Base-by-base conservation (phyloP, 2,888 invertebrate species). In the Papilio gigon region DNA sequence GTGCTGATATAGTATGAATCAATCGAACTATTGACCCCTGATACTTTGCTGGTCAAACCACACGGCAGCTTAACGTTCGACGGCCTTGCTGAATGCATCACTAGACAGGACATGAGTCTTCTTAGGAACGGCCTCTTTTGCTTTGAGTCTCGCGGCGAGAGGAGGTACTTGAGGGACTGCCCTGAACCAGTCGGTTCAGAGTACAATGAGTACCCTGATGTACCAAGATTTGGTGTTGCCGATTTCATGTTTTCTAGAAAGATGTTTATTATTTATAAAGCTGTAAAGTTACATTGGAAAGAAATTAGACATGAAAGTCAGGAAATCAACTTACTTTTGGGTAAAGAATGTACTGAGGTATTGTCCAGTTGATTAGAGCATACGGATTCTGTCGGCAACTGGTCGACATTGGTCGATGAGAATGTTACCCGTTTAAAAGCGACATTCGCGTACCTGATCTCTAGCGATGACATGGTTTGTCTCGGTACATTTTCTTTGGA, bases 1-100 rank as follows among this genome's bases (percentile, higher is more conserved):
- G 87, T 84, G 71, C 80, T 89, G 33, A 90, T 84, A 68, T 88
- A 83, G 72, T 90, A 90, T 0, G 89, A 89, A 72, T 89, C 88
- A 20, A 86, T 71, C 0, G 90, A 85, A 71, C 82, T 87, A 25
- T 82, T 79, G 14, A 74, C 66, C 47, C 74, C 81, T 0, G 77
- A 73, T 5, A 74, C 33, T 14, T 76, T 74, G 2, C 69, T 71
- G 1, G 59, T 65, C 0, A 70, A 74, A 1, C 50, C 63, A 9
- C 37, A 67, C 0, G 75, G 71, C 14, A 80, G 50, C 66, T 83
- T 81, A 1, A 77, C 56, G 1, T 75, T 76, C 0, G 86, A 84
- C 0, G 75, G 75, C 64, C 76, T 79, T 2, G 78, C 73, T 4
- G 86, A 80, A 27, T 84, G 76, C 83, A 88, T 83, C 4, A 88